Base-by-base conservation (phyloP, 2,888 invertebrate species). In the Molanna angustata region DNA sequence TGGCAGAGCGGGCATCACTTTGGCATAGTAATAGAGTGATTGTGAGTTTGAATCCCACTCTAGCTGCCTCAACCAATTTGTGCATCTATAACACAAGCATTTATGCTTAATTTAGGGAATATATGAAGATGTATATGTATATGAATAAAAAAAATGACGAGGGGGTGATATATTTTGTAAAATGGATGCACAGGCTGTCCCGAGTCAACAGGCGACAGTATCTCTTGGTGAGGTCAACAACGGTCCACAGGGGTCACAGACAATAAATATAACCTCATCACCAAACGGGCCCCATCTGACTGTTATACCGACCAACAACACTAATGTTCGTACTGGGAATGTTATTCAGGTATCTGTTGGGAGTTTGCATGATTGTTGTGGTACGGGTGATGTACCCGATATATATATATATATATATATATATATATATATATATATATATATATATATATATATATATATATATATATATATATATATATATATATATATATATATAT, bases 231-330 rank as follows among this genome's bases (percentile, higher is more conserved):
- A 58, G 32, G 42, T 46, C 20, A 32, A 32, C 17, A 41, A 41
- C 21, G 54, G 45, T 35, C 70, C 71, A 55, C 71, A 69, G 49
- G 67, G 66, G 59, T 60, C 68, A 9, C 86, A 86, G 65, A 83
- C 86, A 1, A 82, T 88, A 50, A 59, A 56, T 42, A 86, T 88
- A 9, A 84, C 87, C 51, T 86, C 83, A 59, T 83, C 86, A 54
- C 84, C 86, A 1, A 82, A 82, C 63, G 89, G 86, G 0, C 90
- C 90, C 65, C 91, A 91, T 66, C 80, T 91, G 61, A 91, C 91
- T 3, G 86, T 93, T 47, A 91, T 93, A 65, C 90, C 91, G 7
- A 82, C 86, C 1, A 78, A 83, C 13, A 78, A 80, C 47, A 66
- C 82, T 61, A 80, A 79, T 68, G 72, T 76, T 64, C 66, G 73